Evolutionary conservation across 2,888 invertebrate species (phyloP), one percentile per base, ranked within the genome.

Genomic region (Bombylius major): DNA sequence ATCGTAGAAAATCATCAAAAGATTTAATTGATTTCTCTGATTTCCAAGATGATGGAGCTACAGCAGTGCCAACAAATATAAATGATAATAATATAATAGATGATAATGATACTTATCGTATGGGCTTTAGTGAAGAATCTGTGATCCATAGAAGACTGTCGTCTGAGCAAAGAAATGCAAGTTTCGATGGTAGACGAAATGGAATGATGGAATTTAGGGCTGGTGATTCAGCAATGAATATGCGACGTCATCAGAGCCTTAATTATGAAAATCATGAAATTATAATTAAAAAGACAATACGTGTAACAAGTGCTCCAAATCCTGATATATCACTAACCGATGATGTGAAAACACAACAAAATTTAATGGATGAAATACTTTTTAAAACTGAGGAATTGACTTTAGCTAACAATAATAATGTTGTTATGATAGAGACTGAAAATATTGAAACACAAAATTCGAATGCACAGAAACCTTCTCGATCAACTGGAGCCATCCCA

Each of bases 401-500:
- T 55, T 60, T 73, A 34, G 65, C 65, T 44, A 65, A 61, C 5
- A 65, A 66, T 36, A 66, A 61, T 6, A 54, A 49, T 53, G 52
- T 45, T n/a, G 12, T 36, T 39, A 56, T 51, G 53, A 34, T 49
- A 49, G 23, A 53, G 50, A 46, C 14, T 46, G 47, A 52, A 51
- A 49, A 31, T 58, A 53, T 36, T 56, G 45, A 57, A 51, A 60
- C 59, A 5, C 32, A 42, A 52, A 50, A 34, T 51, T 34, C 50
- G 13, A 50, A 33, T 14, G 8, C n/a, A n/a, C 14, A 14, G 14
- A 80, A 79, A 62, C 76, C 78, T 0, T 73, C 70, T 5, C 77
- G 78, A 31, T 84, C 86, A 0, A 88, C 87, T 0, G 91, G 91
- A 1, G 89, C 91, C 3, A 92, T 93, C 65, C 90, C 91, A 2